Conservation (phyloP, 2,888 invertebrate species). For the Bruchidius siliquastri region DNA sequence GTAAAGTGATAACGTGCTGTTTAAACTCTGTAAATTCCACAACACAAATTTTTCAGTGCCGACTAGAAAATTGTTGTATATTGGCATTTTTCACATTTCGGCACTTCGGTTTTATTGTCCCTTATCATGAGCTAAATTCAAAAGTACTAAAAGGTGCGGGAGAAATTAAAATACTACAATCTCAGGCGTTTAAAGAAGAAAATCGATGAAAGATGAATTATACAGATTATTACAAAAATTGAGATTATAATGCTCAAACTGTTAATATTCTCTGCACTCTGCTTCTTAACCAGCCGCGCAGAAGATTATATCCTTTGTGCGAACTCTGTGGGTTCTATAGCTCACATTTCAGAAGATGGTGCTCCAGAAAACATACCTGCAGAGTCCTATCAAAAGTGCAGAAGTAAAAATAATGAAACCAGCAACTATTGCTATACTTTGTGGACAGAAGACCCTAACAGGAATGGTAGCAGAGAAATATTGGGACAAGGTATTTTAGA, state of each 20-base stretch:
- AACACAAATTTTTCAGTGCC: not conserved
- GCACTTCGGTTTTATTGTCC: not conserved
- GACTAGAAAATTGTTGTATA: not conserved
- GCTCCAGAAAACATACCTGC: constrained; percentile 33
- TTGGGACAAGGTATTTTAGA: constrained; percentile 65
- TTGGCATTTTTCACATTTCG: not conserved
- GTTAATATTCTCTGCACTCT: not conserved
- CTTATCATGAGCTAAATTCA: too few species aligned
- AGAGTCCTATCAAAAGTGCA: constrained; percentile 49
- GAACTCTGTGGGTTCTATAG: constrained; percentile 30
- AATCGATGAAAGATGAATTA: not conserved
- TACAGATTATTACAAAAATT: not conserved
- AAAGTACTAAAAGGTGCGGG: not conserved
- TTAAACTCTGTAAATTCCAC: not conserved
- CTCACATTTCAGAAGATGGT: constrained; percentile 36
- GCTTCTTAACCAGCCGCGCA: not conserved
- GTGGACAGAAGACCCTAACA: constrained; percentile 58
- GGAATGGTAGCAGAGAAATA: constrained; percentile 57
- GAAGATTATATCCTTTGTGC: constrained; percentile 35
- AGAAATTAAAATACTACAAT: too few species aligned
- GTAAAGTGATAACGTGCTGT: not conserved
- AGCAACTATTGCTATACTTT: constrained; percentile 63
- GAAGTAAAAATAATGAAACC: constrained; percentile 43
- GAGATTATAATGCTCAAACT: not conserved
- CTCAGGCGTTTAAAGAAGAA: not conserved